phyloP scores from a whole-genome alignment of 2,113 vertebrate genomes.

The Galeopterus variegatus region DNA sequence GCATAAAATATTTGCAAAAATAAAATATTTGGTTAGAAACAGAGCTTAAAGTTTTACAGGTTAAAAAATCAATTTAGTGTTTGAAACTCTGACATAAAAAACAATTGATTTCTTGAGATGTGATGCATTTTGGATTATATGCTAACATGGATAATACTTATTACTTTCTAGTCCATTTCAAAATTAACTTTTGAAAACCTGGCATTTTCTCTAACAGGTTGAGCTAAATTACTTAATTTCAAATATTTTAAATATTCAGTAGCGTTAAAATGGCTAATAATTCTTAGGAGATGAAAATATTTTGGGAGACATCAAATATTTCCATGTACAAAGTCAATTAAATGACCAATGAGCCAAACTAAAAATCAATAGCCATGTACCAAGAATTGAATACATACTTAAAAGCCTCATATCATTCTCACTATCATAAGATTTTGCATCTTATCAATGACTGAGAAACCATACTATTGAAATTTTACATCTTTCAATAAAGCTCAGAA shows the following conservation, averaged over 20 bases:
- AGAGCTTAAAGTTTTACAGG: neutral
- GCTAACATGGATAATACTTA: neutral
- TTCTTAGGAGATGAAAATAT: neutral
- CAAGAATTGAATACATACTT: neutral
- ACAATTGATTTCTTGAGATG: neutral
- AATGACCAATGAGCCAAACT: neutral
- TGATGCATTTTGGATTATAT: neutral
- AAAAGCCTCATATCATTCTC: neutral
- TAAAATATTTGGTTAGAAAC: neutral
- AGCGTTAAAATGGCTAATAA: neutral
- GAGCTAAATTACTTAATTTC: neutral
- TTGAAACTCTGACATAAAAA: conserved; percentile 15
- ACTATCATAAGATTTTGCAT: neutral
- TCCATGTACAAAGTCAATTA: neutral
- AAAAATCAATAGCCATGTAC: neutral
- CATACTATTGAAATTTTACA: neutral
- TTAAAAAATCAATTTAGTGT: conserved; percentile 43
- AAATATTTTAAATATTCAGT: neutral
- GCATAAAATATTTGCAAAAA: neutral
- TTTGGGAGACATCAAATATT: neutral
- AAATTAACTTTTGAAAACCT: neutral
- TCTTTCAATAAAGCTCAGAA: conserved; percentile 14
- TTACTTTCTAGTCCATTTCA: neutral
- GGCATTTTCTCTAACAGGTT: neutral
- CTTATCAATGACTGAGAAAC: neutral